Evolutionary conservation across 1,140 invertebrate species (phyloP), one percentile per base, ranked within the genome.

Genomic region (Conus betulinus): DNA sequence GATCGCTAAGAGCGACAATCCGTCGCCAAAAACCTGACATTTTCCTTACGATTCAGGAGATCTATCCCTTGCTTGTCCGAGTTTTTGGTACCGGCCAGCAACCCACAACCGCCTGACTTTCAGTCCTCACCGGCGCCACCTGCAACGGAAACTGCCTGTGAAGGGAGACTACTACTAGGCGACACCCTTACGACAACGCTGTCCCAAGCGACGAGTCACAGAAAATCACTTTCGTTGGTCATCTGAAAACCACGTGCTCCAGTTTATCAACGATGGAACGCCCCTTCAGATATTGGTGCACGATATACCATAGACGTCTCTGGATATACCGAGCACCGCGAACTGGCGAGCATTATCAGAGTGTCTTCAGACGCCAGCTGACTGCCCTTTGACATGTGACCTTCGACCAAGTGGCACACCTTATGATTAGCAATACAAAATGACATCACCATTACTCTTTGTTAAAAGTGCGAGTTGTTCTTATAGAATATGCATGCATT

Each of bases 1-100:
- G 57, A 78, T 90, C 87, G 52, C 74, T 74, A 23, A 90, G 83
- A 85, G 76, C 25, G 17, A 90, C 25, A 4, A 89, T 79, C 84
- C 74, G 39, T 10, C 76, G 51, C 55, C 85, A 82, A 53, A 85
- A 60, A 53, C 53, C 27, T 88, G 89, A 76, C 89, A 90, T 90
- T 63, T 63, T 71, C 67, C 0, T 23, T 23, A 6, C 6, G 67
- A 20, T 71, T 71, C 11, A 1, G 67, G 17, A 63, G 10, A 63
- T 71, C 67, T 71, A 7, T n/a, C 23, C 11, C 39, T 81, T 81
- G 79, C 0, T 81, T 53, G 76, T 79, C 76, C 25, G 25, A 39
- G 25, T 20, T 23, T 79, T 79, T 51, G 79, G 39, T 20, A 51
- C 79, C 79, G 79, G 79, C 79, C 79, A 81, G 79, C 5, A 60